A percentile compares a stretch with the other conserved stretches of the same genome.
These are phyloP conservation scores for Arothron firmamentum DNA, from an alignment of 2,113 vertebrate species.

Conservation along the genomic window DNA sequence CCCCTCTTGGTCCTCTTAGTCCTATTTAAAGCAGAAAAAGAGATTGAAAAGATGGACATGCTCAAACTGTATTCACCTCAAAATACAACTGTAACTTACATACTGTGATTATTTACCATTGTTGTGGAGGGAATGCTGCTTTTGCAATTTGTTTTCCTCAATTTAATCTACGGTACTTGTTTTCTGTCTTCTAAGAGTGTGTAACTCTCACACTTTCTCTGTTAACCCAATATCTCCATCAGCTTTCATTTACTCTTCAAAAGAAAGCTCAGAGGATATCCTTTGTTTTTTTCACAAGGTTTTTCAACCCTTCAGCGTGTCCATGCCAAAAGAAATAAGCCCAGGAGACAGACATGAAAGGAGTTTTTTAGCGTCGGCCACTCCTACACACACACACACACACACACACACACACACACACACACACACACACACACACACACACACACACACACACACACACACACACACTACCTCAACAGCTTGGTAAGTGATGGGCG, in stretches of 20 bases:
- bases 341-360: not conserved
- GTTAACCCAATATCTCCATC: too few species aligned
- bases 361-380: not conserved
- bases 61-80: slow-evolving; percentile 1
- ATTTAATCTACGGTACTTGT: too few species aligned
- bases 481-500: not conserved
- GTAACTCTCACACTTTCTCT: too few species aligned
- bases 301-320: too few species aligned
- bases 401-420: not conserved
- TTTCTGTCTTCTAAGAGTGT: too few species aligned
- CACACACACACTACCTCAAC: not conserved
- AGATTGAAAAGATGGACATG: not conserved
- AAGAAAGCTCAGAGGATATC: too few species aligned
- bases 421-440: not conserved
- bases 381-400: not conserved
- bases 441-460: too few species aligned
- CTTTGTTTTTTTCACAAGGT: too few species aligned
- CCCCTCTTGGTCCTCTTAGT: slow-evolving; percentile 73
- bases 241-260: too few species aligned
- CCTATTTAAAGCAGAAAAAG: slow-evolving; percentile 42
- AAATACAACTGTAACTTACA: not conserved
- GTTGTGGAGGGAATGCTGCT: not conserved
- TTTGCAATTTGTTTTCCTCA: not conserved
- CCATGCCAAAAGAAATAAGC: slow-evolving; percentile 1
- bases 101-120: too few species aligned